Conservation (phyloP, 2,888 invertebrate genomes). For the Hirtodrosophila cameraria region DNA sequence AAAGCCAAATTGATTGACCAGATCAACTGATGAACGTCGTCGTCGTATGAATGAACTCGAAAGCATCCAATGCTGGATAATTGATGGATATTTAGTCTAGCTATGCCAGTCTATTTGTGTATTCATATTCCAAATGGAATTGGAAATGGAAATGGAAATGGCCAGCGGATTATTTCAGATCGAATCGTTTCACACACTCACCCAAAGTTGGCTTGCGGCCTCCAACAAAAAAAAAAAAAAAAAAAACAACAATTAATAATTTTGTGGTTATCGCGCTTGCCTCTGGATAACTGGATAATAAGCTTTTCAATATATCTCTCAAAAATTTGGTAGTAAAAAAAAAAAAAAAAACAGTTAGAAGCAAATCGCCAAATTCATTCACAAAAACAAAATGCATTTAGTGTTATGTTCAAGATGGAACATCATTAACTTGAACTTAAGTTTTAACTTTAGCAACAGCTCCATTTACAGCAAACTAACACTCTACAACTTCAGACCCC, state of each 20-base stretch:
- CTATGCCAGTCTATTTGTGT: constrained; percentile 32
- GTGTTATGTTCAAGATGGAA: constrained; percentile 10
- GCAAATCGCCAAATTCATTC: constrained; percentile 59
- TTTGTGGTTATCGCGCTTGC: constrained; percentile 26
- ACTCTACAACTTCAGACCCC: constrained; percentile 22
- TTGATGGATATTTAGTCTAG: constrained; percentile 68
- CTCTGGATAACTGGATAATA: constrained; percentile 34
- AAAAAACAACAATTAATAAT: constrained; percentile 60
- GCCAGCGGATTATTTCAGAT: constrained; percentile 55
- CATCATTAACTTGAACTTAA: constrained; percentile 54
- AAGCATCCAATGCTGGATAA: constrained; percentile 63
- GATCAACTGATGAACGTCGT: constrained; percentile 51
- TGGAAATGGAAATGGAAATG: constrained; percentile 32
- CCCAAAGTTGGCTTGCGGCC: constrained; percentile 50
- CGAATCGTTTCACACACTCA: constrained; percentile 67
- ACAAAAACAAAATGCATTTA: constrained; percentile 48
- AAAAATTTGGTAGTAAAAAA: constrained; percentile 44
- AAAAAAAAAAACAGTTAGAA: constrained; percentile 62
- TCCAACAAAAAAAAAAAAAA: constrained; percentile 13
- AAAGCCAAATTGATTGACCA: constrained; percentile 75
- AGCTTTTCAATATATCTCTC: constrained; percentile 31
- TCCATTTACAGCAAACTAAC: constrained; percentile 24
- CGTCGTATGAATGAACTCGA: constrained; percentile 67
- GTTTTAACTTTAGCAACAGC: constrained; percentile 3
- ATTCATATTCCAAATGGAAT: constrained; percentile 10